A percentile compares a stretch with the other conserved stretches of the same genome.
Conservation (phyloP, 2,888 invertebrate genomes). For the Drosophila birchii region DNA sequence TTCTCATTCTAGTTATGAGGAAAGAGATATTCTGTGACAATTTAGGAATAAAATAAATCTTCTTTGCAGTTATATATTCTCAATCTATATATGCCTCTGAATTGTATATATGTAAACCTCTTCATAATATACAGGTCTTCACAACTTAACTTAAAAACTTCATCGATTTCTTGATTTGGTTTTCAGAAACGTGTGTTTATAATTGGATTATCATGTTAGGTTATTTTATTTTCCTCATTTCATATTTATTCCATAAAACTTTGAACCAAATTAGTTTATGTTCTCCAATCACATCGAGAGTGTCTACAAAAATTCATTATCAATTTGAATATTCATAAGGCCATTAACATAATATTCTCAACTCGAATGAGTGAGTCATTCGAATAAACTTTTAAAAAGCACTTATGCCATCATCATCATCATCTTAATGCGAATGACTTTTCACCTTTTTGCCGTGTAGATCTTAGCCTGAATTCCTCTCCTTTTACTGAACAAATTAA, state of each 20-base stretch:
- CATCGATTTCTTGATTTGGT: background rate
- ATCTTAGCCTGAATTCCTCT: slow-evolving; percentile 6
- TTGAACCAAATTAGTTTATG: slow-evolving; percentile 1
- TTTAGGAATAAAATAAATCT: no score
- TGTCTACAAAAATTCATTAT: slow-evolving; percentile 17
- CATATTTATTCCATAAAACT: background rate
- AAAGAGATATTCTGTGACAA: background rate
- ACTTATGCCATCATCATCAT: slow-evolving; percentile 32
- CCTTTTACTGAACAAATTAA: slow-evolving; percentile 24
- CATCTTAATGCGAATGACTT: slow-evolving; percentile 36
- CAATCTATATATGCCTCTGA: background rate
- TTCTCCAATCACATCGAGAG: slow-evolving; percentile 2
- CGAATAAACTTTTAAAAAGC: slow-evolving; percentile 15
- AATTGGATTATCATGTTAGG: slow-evolving; percentile 29
- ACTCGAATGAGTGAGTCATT: slow-evolving; percentile 27
- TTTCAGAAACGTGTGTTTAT: background rate
- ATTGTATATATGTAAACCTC: background rate
- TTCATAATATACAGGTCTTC: background rate
- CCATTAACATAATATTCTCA: slow-evolving; percentile 24
- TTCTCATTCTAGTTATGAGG: no score
- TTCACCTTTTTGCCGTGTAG: slow-evolving; percentile 23
- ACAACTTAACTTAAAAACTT: background rate
- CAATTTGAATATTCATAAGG: slow-evolving; percentile 30
- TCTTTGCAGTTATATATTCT: background rate
- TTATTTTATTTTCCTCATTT: background rate